Evolutionary conservation across 37 sponge, comb jelly and placozoan genomes (phyloP).

Genomic region (Tethya wilhelma): DNA sequence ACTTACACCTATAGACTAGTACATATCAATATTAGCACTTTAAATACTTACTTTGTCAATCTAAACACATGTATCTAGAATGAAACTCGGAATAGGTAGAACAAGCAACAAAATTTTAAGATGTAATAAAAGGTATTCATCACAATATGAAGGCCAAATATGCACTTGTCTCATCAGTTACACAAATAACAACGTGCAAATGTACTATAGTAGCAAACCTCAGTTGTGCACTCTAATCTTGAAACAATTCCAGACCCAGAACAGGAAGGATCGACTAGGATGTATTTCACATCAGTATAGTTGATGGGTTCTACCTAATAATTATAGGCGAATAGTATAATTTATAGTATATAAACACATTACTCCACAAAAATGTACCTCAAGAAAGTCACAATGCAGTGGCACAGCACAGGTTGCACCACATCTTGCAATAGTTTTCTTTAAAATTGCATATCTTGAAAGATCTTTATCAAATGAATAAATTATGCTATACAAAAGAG

Average conservation of each 20-base stretch:
- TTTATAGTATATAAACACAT: neutral
- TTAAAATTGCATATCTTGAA: conserved; percentile 46
- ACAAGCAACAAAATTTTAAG: neutral
- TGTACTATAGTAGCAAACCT: too few species aligned
- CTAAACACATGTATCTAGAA: neutral
- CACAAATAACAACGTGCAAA: too few species aligned
- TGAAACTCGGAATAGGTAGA: neutral
- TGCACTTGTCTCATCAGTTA: neutral
- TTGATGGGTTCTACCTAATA: conserved; percentile 54
- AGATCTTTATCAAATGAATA: conserved; percentile 87
- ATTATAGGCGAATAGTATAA: neutral
- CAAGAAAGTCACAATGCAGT: conserved; percentile 67
- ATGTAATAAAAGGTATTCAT: too few species aligned
- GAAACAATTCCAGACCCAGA: conserved; percentile 90
- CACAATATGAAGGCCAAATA: neutral
- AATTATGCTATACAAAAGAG: conserved; percentile 23
- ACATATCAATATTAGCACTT: too few species aligned
- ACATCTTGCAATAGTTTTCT: conserved; percentile 42
- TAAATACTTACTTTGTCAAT: too few species aligned
- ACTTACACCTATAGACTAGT: too few species aligned
- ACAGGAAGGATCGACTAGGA: conserved; percentile 97
- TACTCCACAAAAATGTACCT: conserved; percentile 37
- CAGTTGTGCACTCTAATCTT: conserved; percentile 60
- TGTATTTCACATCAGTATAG: conserved; percentile 74
- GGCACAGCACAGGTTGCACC: conserved; percentile 66